phyloP scores from a whole-genome alignment of 1,140 invertebrate genomes.

The Drosophila nikananu region DNA sequence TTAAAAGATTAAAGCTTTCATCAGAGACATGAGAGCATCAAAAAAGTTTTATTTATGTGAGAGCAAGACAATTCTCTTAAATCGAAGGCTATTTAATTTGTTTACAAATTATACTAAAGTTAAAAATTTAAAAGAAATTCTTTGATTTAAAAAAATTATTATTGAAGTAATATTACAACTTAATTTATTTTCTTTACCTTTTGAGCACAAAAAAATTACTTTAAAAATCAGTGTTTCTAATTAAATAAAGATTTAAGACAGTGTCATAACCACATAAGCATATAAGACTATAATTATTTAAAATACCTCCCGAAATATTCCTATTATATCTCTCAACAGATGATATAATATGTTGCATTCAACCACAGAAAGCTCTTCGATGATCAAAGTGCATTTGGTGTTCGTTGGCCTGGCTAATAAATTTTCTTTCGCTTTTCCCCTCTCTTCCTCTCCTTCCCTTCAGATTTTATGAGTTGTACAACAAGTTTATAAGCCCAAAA shows the following conservation, averaged over 20 bases:
- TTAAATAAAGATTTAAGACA: not conserved
- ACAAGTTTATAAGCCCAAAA: constrained; percentile 73
- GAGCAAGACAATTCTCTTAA: too few relatives aligned
- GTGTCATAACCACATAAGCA: not conserved
- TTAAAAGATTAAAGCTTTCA: not conserved
- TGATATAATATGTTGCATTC: not conserved
- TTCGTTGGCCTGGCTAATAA: constrained; percentile 24
- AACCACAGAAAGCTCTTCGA: not conserved
- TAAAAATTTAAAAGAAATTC: too few relatives aligned
- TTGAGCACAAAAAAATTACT: too few relatives aligned
- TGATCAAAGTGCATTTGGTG: constrained; percentile 27
- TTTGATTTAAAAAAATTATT: too few relatives aligned
- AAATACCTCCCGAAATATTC: not conserved
- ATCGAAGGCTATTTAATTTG: too few relatives aligned
- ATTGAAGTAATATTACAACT: too few relatives aligned
- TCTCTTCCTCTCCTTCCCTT: not conserved
- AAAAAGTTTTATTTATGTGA: too few relatives aligned
- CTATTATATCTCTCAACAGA: not conserved
- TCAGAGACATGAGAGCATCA: not conserved
- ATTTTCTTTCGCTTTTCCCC: constrained; percentile 13
- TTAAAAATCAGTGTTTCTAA: not conserved
- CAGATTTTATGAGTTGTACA: constrained; percentile 48
- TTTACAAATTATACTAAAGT: too few relatives aligned
- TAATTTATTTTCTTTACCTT: too few relatives aligned
- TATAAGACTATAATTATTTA: not conserved